Evolutionary conservation across 2,888 invertebrate genomes (phyloP).

Genomic region (Sturmia bella): DNA sequence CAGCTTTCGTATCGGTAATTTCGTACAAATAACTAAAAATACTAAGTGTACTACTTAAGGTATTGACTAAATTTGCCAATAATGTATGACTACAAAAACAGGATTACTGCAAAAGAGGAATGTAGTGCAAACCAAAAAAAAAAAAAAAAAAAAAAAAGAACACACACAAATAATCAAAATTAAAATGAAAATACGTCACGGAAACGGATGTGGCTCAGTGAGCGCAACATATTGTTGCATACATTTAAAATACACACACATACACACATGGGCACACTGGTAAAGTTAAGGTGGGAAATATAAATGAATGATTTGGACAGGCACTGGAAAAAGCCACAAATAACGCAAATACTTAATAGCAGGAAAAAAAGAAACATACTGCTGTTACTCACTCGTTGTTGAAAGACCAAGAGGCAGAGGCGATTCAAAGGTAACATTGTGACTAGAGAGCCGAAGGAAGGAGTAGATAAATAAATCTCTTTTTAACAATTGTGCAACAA

Average conservation of each 20-base stretch:
- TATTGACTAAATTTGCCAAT: slow-evolving; percentile 55
- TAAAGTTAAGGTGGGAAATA: background rate
- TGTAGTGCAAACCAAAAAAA: slow-evolving; percentile 21
- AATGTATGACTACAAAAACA: slow-evolving; percentile 27
- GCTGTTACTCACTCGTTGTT: background rate
- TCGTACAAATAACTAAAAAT: slow-evolving; percentile 61
- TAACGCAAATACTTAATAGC: slow-evolving; percentile 64
- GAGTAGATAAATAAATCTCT: slow-evolving; percentile 57
- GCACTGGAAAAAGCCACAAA: slow-evolving; percentile 60
- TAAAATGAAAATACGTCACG: slow-evolving; percentile 70
- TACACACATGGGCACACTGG: slow-evolving; percentile 9
- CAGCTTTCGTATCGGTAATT: too few relatives aligned
- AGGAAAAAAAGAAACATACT: slow-evolving; percentile 31
- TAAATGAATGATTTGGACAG: slow-evolving; percentile 54
- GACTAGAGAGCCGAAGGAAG: background rate
- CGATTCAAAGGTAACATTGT: slow-evolving; percentile 13
- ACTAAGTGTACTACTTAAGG: slow-evolving; percentile 30
- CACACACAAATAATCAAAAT: slow-evolving; percentile 66
- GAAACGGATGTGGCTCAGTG: slow-evolving; percentile 71
- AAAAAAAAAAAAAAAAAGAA: background rate
- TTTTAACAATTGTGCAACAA: slow-evolving; percentile 69
- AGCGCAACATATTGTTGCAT: slow-evolving; percentile 68
- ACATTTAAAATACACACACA: slow-evolving; percentile 36
- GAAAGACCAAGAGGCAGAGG: background rate
- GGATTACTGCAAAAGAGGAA: slow-evolving; percentile 27